A percentile compares a stretch with the other conserved stretches of the same genome.
Evolutionary conservation across 2,888 invertebrate genomes (phyloP).

Genomic region (Eupithecia pulchellata): DNA sequence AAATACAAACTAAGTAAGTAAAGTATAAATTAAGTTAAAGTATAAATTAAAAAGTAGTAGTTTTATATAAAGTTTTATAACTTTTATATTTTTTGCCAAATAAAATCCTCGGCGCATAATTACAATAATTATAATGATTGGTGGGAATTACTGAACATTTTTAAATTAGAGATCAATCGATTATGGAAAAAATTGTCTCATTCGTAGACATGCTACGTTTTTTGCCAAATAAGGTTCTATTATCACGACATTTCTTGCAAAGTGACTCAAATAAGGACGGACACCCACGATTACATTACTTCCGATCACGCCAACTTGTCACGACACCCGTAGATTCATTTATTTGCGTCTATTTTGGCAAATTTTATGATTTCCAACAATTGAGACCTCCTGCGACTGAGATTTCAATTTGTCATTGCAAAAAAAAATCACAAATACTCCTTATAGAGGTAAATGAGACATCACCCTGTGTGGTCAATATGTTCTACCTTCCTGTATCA

Average conservation of each 20-base stretch:
- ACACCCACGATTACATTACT: conserved; percentile 65
- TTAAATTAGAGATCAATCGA: conserved; percentile 14
- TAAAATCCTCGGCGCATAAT: background rate
- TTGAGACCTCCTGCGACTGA: conserved; percentile 71
- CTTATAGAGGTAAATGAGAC: conserved; percentile 67
- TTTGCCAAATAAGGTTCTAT: conserved; percentile 55
- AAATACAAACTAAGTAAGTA: too few relatives aligned
- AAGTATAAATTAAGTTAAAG: too few relatives aligned
- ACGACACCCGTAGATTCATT: conserved; percentile 49
- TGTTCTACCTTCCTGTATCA: conserved; percentile 82
- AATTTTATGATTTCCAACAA: conserved; percentile 63
- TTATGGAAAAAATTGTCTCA: conserved; percentile 19
- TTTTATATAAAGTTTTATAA: too few relatives aligned
- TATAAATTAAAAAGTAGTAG: too few relatives aligned
- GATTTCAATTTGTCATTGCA: conserved; percentile 75
- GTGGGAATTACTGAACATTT: background rate
- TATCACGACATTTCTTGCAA: conserved; percentile 55
- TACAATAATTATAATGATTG: background rate
- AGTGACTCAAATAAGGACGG: conserved; percentile 53
- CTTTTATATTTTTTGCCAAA: background rate
- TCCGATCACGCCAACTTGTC: conserved; percentile 71
- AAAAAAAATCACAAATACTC: conserved; percentile 24
- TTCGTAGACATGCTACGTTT: conserved; percentile 43
- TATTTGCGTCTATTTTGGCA: conserved; percentile 46
- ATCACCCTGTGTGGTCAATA: conserved; percentile 77